These are phyloP conservation scores for Scomberomorus guttatus DNA, from an alignment of 2,797 vertebrate genomes.

Conservation along the genomic window DNA sequence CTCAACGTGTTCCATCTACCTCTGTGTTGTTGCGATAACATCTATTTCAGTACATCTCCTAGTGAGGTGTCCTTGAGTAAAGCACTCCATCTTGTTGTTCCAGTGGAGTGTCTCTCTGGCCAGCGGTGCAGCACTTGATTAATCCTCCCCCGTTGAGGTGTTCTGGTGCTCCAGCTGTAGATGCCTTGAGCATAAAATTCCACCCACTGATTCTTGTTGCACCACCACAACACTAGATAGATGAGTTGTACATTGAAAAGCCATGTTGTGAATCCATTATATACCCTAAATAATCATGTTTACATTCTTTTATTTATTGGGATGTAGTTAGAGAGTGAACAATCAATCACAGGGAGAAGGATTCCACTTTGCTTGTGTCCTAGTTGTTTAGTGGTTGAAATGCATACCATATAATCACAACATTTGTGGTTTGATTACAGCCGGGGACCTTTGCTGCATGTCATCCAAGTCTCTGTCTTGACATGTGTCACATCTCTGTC, in stretches of 20 bases:
- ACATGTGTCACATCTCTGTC: background rate
- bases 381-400: background rate
- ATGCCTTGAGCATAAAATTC: no score
- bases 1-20: background rate
- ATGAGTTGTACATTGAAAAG: background rate
- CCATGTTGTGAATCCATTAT: background rate
- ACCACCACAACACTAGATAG: background rate
- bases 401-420: background rate
- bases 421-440: background rate
- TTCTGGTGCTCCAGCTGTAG: background rate
- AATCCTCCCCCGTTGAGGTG: background rate
- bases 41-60: background rate
- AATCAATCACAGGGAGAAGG: background rate
- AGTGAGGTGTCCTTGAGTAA: background rate
- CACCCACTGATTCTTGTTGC: no score
- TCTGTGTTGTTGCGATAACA: background rate
- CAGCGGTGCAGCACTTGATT: slow-evolving; percentile 10
- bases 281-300: background rate
- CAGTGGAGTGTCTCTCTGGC: background rate
- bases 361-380: background rate
- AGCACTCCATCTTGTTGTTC: background rate
- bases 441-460: background rate
- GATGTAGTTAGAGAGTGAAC: background rate
- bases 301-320: background rate
- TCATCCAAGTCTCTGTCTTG: background rate